These are phyloP conservation scores for Heterodera filipjevi DNA, from an alignment of 2,888 invertebrate genomes.

Conservation along the genomic window DNA sequence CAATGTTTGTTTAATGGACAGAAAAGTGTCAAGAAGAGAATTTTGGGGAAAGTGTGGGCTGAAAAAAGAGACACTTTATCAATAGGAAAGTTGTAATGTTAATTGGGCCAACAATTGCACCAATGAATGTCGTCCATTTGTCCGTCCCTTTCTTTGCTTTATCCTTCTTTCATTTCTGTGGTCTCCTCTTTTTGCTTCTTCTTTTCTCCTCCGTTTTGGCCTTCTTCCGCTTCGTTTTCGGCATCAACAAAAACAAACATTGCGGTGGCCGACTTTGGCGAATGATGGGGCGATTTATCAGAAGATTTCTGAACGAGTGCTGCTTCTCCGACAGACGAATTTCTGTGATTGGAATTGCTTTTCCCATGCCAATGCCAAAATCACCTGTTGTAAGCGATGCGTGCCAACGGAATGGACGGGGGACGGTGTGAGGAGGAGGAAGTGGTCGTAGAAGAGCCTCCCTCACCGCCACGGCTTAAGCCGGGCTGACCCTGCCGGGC, in stretches of 20 bases:
- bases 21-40: constrained; percentile 2
- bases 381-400: not conserved
- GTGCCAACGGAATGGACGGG: constrained; percentile 10
- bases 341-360: not conserved
- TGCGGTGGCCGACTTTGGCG: constrained; percentile 14
- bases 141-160: too few species aligned
- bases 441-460: constrained; percentile 9
- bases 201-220: not conserved
- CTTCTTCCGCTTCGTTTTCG: constrained; percentile 15
- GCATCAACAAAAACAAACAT: constrained; percentile 28
- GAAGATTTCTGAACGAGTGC: constrained; percentile 3
- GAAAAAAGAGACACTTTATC: too few species aligned
- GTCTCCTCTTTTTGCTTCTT: constrained; percentile 4
- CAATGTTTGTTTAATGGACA: constrained; percentile 11
- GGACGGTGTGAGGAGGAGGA: constrained; percentile 8
- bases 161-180: not conserved
- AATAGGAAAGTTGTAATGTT: too few species aligned
- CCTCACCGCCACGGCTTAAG: not conserved
- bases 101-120: too few species aligned
- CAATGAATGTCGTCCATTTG: too few species aligned
- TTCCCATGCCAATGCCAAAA: not conserved
- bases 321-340: constrained; percentile 8
- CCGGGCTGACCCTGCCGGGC: not conserved
- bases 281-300: constrained; percentile 7
- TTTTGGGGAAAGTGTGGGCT: too few species aligned